phyloP scores from a whole-genome alignment of 2,113 vertebrate species.

The Scomber colias region DNA sequence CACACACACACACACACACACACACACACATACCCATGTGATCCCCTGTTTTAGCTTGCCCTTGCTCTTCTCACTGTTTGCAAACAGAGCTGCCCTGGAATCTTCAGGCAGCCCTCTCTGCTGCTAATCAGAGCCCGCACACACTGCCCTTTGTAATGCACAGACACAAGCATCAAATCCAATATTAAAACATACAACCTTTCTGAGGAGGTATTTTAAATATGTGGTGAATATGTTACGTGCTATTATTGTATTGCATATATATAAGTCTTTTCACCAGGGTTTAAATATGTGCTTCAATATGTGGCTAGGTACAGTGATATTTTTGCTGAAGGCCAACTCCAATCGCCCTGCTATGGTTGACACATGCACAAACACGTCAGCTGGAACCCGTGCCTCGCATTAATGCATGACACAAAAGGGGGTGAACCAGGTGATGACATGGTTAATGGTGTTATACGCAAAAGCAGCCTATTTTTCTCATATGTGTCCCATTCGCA shows the following conservation, averaged over 20 bases:
- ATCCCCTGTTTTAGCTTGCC: constrained; percentile 64
- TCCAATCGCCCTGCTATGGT: too few species aligned
- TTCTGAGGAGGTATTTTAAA: constrained; percentile 13
- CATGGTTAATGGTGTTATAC: too few species aligned
- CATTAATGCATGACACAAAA: too few species aligned
- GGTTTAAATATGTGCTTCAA: not conserved
- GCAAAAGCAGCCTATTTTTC: too few species aligned
- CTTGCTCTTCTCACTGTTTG: constrained; percentile 70
- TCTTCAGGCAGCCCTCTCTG: constrained; percentile 72
- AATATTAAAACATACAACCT: constrained; percentile 51
- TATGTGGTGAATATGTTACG: constrained; percentile 2
- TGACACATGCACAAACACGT: too few species aligned
- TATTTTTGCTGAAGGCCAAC: not conserved
- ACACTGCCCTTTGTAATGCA: constrained; percentile 54
- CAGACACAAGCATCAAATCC: constrained; percentile 37
- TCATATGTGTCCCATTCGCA: too few species aligned
- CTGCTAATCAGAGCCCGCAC: constrained; percentile 78
- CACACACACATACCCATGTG: constrained; percentile 45
- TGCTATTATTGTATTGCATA: constrained; percentile 2
- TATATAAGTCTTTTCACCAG: not conserved
- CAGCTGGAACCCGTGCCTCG: too few species aligned
- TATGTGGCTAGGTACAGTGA: too few species aligned
- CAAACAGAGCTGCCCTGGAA: constrained; percentile 72
- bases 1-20: constrained; percentile 40
- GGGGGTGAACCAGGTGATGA: too few species aligned